phyloP scores from a whole-genome alignment of 1,140 invertebrate species.

The Drosophila kanapiae region DNA sequence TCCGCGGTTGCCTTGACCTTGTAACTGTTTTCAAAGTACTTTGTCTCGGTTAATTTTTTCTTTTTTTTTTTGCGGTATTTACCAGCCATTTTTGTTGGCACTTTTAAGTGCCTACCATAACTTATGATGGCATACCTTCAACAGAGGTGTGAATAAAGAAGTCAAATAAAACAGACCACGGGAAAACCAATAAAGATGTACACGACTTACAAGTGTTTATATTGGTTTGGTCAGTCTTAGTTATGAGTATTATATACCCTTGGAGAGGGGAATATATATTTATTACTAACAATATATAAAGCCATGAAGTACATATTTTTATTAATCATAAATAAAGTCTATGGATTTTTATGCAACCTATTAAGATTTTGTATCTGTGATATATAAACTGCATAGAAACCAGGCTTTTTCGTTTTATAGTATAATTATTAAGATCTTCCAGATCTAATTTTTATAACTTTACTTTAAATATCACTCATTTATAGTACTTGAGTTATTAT shows the following conservation, averaged over 20 bases:
- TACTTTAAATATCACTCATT: background rate
- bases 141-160: slow-evolving; percentile 43
- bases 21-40: slow-evolving; percentile 74
- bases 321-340: background rate
- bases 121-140: slow-evolving; percentile 10
- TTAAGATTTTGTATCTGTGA: background rate
- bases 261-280: background rate
- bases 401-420: background rate
- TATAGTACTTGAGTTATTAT: background rate
- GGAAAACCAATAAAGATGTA: slow-evolving; percentile 40
- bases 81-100: slow-evolving; percentile 33
- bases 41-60: slow-evolving; percentile 48
- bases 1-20: slow-evolving; percentile 65
- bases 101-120: slow-evolving; percentile 44
- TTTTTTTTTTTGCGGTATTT: slow-evolving; percentile 19
- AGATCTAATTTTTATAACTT: too few species aligned
- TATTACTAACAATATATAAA: background rate
- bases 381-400: background rate
- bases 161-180: slow-evolving; percentile 15
- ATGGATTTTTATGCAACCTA: background rate
- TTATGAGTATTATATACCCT: slow-evolving; percentile 4
- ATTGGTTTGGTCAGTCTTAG: background rate
- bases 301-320: background rate
- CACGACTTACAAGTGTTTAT: slow-evolving; percentile 41
- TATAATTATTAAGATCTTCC: too few species aligned